phyloP scores from a whole-genome alignment of 1,140 invertebrate genomes.

The Trachymyrmex cornetzi region DNA sequence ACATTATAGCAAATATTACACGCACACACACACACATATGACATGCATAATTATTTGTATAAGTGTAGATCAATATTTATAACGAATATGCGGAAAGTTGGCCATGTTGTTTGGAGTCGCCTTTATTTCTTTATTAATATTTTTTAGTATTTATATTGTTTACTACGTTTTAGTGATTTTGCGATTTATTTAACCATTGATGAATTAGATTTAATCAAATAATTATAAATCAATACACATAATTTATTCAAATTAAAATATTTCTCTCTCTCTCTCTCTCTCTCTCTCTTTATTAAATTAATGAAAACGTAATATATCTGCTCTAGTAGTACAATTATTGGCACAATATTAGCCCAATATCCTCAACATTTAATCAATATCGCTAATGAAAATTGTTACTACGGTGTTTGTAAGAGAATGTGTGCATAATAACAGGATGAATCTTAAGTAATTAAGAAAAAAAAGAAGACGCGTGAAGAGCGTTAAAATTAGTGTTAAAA shows the following conservation, averaged over 20 bases:
- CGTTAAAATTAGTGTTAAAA: constrained; percentile 6
- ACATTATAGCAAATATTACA: no score
- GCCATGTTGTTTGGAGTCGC: no score
- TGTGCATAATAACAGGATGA: background rate
- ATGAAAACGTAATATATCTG: background rate
- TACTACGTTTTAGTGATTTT: background rate
- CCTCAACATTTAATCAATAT: no score
- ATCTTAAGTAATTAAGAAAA: constrained; percentile 1
- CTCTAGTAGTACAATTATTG: no score
- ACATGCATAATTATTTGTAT: no score
- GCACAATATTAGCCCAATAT: no score
- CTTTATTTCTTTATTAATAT: background rate
- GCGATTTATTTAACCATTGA: background rate
- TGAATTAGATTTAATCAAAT: no score
- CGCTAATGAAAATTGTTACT: no score
- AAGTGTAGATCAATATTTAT: no score
- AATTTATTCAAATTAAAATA: background rate
- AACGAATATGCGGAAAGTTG: no score
- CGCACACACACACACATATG: no score
- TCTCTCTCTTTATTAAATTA: background rate
- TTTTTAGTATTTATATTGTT: background rate
- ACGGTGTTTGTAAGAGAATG: background rate
- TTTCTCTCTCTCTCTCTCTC: background rate
- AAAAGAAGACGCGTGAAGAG: background rate
- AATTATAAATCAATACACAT: no score